Percentiles rank a stretch among this genome's conserved stretches.
Evolutionary conservation across 1,140 invertebrate genomes (phyloP).

Genomic region (Ditylenchus dipsaci): DNA sequence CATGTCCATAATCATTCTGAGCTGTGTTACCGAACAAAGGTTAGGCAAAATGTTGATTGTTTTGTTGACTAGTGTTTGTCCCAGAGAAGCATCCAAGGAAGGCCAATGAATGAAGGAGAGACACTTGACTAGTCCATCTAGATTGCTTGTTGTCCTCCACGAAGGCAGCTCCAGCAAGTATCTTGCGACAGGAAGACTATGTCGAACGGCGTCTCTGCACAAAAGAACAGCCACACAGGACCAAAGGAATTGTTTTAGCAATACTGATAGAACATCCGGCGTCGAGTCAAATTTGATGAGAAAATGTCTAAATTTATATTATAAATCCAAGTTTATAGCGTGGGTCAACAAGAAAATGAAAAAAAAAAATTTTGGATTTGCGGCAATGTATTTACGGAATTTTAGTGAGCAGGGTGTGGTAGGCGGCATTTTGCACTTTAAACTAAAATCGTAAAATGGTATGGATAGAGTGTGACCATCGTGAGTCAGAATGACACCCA

Average conservation of each 20-base stretch:
- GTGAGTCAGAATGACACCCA: too few species aligned
- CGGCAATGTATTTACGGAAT: too few species aligned
- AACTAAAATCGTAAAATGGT: too few species aligned
- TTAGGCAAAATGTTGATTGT: conserved; percentile 15
- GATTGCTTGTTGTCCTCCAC: conserved; percentile 11
- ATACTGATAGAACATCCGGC: conserved; percentile 18
- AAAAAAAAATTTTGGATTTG: too few species aligned
- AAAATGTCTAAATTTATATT: conserved; percentile 26
- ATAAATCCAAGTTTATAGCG: too few species aligned
- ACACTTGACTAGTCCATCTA: conserved; percentile 23
- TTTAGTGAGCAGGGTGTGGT: too few species aligned
- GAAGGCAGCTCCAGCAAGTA: conserved; percentile 18
- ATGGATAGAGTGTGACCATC: too few species aligned
- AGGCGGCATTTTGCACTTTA: too few species aligned
- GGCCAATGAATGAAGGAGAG: conserved; percentile 32
- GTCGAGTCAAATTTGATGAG: conserved; percentile 32
- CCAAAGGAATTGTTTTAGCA: conserved; percentile 34
- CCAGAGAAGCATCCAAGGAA: conserved; percentile 16
- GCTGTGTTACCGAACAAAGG: conserved; percentile 3
- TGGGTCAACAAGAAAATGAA: too few species aligned
- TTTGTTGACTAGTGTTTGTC: conserved; percentile 8
- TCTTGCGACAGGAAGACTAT: conserved; percentile 15
- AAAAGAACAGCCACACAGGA: conserved; percentile 35
- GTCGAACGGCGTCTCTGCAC: conserved; percentile 1
- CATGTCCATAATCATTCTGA: conserved; percentile 10